phyloP scores from a whole-genome alignment of 2,113 vertebrate species.

The Boulengeromyrus knoepffleri region DNA sequence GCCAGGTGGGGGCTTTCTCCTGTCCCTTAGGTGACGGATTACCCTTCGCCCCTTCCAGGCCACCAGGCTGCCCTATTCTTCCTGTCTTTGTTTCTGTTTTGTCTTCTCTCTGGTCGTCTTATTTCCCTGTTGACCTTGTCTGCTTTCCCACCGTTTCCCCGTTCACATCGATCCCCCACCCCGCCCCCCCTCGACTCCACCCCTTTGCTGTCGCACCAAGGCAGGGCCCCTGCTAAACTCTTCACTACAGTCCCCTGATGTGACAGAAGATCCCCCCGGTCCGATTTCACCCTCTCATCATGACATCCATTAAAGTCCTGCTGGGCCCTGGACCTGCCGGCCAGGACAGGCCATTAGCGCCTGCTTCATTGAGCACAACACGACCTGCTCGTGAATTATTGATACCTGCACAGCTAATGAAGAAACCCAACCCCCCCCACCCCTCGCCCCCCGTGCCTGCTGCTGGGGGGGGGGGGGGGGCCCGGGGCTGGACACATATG shows the following conservation, averaged over 20 bases:
- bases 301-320: constrained; percentile 71
- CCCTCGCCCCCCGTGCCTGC: not conserved
- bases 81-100: not conserved
- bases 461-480: not conserved
- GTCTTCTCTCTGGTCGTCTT: not conserved
- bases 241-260: constrained; percentile 23
- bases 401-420: constrained; percentile 73
- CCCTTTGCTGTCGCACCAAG: not conserved
- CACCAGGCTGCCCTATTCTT: not conserved
- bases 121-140: not conserved
- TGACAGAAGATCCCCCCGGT: constrained; percentile 58
- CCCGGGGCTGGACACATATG: not conserved
- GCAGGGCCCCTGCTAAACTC: not conserved
- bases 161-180: not conserved
- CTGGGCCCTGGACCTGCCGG: constrained; percentile 51
- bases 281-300: constrained; percentile 72
- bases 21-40: not conserved
- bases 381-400: constrained; percentile 67
- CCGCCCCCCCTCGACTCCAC: not conserved
- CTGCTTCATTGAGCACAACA: constrained; percentile 72
- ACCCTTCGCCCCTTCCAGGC: not conserved
- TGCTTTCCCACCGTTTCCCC: not conserved
- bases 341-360: constrained; percentile 69
- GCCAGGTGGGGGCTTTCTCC: not conserved
- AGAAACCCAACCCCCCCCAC: constrained; percentile 55